Evolutionary conservation across 2,113 vertebrate species (phyloP), one percentile per base, ranked within the genome.

Genomic region (Lutjanus erythropterus): DNA sequence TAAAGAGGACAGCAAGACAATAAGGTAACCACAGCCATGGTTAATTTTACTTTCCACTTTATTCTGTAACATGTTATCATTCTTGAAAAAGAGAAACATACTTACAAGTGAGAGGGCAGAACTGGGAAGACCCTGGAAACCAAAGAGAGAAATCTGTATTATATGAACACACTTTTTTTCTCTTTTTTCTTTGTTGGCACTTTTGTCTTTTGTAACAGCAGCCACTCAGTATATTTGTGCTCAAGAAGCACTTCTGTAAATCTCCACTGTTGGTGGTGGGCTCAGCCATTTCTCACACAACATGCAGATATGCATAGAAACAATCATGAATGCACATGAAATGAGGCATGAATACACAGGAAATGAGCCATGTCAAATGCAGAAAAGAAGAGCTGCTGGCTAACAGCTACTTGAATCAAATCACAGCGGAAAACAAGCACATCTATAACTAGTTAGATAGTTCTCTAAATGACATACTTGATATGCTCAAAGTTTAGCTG

Each of bases 41-140:
- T 41, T 3, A 7, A n/a, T 58, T 53, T 47, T n/a, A 41, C 25
- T 49, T 42, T n/a, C 33, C 0, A 14, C 1, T 47, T 69, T 58
- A 29, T 29, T 25, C 29, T 18, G 9, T 23, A 25, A 15, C 18
- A 10, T 47, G 16, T 0, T 21, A 18, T 64, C 18, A 23, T 31
- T 53, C 16, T 10, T 8, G n/a, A 42, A 44, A 23, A 42, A 59
- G 27, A 55, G 3, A 76, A 62, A n/a, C 16, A 52, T 84, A 96
- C 96, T 96, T 95, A 97, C 97, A 83, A 95, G 91, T 29, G 91
- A 89, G 46, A 90, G 56, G 23, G 90, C 86, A 89, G 96, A 92
- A 88, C 88, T 93, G 44, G 95, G 91, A 0, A 69, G 94, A 50
- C 97, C 96, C 96, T 97, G 50, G 29, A 79, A 74, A 89, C 80